Conservation (phyloP, 2,888 invertebrate species). For the Chrysodeixis includens region DNA sequence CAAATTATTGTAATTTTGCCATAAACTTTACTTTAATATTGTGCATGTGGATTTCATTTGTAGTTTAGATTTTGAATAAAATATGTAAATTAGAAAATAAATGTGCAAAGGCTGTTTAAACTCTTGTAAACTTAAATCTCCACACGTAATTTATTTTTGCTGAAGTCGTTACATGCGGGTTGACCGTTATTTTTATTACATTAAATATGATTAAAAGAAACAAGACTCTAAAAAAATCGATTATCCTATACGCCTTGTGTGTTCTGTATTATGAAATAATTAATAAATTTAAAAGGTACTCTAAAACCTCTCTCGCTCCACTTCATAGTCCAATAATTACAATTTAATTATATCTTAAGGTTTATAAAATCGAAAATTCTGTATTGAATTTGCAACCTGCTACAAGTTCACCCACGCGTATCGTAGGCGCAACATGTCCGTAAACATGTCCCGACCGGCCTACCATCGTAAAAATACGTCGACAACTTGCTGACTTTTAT, state of each 20-base stretch:
- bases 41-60: constrained; percentile 15
- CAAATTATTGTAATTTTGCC: constrained; percentile 54
- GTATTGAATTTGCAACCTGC: constrained; percentile 58
- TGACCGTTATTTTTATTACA: too few species aligned
- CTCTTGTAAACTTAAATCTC: too few species aligned
- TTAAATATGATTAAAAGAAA: too few species aligned
- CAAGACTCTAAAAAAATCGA: too few species aligned
- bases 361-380: constrained; percentile 28
- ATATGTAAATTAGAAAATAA: constrained; percentile 9
- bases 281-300: not conserved
- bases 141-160: too few species aligned
- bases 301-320: not conserved
- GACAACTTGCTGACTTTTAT: constrained; percentile 41
- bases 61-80: constrained; percentile 36
- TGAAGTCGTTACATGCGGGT: too few species aligned
- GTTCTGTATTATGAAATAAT: too few species aligned
- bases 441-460: constrained; percentile 46
- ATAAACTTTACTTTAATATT: constrained; percentile 42
- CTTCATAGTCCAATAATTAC: constrained; percentile 11
- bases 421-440: constrained; percentile 56
- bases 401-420: constrained; percentile 59
- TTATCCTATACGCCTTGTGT: too few species aligned
- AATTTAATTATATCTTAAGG: constrained; percentile 29
- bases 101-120: not conserved
- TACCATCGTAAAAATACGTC: constrained; percentile 48